Conservation (phyloP, 1,140 invertebrate species). For the Drosophila athabasca region DNA sequence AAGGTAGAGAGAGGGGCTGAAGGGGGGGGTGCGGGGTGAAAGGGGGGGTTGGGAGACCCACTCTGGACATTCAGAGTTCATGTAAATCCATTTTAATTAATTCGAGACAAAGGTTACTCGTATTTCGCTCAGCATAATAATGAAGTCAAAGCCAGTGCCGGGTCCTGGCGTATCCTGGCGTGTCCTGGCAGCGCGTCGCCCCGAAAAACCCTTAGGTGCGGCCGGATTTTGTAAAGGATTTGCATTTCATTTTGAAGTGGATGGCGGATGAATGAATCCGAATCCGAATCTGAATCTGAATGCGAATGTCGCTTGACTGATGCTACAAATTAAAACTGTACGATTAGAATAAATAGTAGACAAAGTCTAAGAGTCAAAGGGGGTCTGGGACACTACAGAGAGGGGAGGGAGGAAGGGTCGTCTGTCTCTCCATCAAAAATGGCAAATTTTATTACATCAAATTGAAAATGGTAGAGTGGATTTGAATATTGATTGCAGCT, state of each 20-base stretch:
- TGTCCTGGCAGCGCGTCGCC: background rate
- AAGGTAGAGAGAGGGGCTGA: background rate
- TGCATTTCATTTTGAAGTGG: slow-evolving; percentile 75
- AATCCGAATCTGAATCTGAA: slow-evolving; percentile 35
- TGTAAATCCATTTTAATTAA: slow-evolving; percentile 83
- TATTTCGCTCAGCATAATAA: slow-evolving; percentile 74
- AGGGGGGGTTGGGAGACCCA: slow-evolving; percentile 23
- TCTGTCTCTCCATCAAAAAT: slow-evolving; percentile 60
- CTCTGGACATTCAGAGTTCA: slow-evolving; percentile 78
- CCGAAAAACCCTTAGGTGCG: slow-evolving; percentile 53
- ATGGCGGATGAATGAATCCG: slow-evolving; percentile 57
- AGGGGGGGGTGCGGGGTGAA: slow-evolving; percentile 31
- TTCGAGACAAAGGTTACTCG: slow-evolving; percentile 75
- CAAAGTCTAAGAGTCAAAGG: slow-evolving; percentile 19
- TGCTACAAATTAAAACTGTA: slow-evolving; percentile 49
- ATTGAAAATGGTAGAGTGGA: slow-evolving; percentile 75
- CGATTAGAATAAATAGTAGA: slow-evolving; percentile 72
- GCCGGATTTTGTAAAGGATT: slow-evolving; percentile 72
- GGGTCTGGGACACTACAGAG: no score
- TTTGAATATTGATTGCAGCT: slow-evolving; percentile 82
- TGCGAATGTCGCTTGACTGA: background rate
- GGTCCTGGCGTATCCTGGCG: background rate
- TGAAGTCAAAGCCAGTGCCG: slow-evolving; percentile 3
- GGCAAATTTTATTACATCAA: slow-evolving; percentile 75
- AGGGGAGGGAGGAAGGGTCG: no score